Evolutionary conservation across 2,113 vertebrate genomes (phyloP), one percentile per base, ranked within the genome.

Genomic region (Eubucco bourcierii): DNA sequence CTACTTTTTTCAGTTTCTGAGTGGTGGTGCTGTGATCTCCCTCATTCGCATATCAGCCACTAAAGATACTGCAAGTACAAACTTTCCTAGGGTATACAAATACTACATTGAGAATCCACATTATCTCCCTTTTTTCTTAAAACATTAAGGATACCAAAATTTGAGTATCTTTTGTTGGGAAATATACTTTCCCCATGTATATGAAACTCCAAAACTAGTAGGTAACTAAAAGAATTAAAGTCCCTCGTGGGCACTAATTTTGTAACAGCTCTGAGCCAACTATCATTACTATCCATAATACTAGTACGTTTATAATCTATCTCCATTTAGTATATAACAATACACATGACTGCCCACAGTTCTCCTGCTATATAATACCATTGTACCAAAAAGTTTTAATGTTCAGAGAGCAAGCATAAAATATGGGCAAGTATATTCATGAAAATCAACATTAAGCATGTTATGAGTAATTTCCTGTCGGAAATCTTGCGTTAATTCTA

Each of bases 401-500:
- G 60, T 44, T 67, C 46, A 91, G 27, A 77, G 18, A 63, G 7
- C 46, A 85, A 70, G 27, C 21, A 52, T 29, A 90, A 87, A 74
- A 90, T 18, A 52, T 1, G 0, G 37, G 33, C 41, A 93, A 77
- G 65, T 39, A 74, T 41, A 85, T 74, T 85, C 0, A 94, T 9
- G 65, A 65, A 86, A 93, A 91, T 94, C 21, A 91, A 83, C 5
- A 0, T 67, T 67, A 74, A 76, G 25, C 13, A 83, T 24, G 90
- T 92, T 44, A 87, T 73, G 56, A 91, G 82, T 85, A 87, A 95
- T 78, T 95, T 96, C 94, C 95, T 88, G 60, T 68, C 80, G 25
- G 47, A 93, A 96, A 93, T 58, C 60, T 59, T 14, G 8, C 11
- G 52, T 88, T 90, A 91, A 94, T 90, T 88, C 39, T 31, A 87